Evolutionary conservation across 2,797 vertebrate genomes (phyloP).

Genomic region (Leuciscus waleckii): DNA sequence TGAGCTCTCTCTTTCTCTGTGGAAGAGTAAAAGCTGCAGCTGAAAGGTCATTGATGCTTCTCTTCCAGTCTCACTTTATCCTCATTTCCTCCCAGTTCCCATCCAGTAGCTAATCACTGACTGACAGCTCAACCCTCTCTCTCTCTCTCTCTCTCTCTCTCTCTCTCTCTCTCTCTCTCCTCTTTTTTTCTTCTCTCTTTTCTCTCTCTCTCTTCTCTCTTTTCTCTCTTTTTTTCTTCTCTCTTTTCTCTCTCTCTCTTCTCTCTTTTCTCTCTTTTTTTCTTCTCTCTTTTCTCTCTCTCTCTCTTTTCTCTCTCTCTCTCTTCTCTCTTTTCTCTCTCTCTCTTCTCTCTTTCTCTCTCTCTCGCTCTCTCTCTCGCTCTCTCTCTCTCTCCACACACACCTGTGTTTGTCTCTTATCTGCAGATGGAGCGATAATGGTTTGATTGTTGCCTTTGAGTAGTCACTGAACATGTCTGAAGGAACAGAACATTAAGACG

Average conservation of each 20-base stretch:
- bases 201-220: no score
- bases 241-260: neutral
- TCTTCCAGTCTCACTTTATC: conserved; percentile 51
- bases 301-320: neutral
- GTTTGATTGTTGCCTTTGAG: conserved; percentile 53
- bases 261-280: no score
- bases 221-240: neutral
- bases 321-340: no score
- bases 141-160: no score
- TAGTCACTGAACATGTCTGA: conserved; percentile 19
- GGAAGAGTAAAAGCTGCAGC: conserved; percentile 42
- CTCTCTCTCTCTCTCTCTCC: no score
- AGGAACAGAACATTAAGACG: conserved; percentile 13
- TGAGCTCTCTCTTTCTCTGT: conserved; percentile 13
- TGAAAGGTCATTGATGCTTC: conserved; percentile 40
- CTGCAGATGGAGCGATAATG: conserved; percentile 45
- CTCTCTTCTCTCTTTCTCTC: no score
- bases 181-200: no score
- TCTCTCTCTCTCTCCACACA: neutral
- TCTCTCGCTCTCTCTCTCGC: neutral
- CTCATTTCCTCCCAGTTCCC: conserved; percentile 60
- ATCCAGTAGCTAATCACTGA: conserved; percentile 55
- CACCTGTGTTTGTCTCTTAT: conserved; percentile 34
- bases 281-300: no score
- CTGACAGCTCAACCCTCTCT: conserved; percentile 30